phyloP scores from a whole-genome alignment of 2,888 invertebrate species.

The Proisotoma minuta region DNA sequence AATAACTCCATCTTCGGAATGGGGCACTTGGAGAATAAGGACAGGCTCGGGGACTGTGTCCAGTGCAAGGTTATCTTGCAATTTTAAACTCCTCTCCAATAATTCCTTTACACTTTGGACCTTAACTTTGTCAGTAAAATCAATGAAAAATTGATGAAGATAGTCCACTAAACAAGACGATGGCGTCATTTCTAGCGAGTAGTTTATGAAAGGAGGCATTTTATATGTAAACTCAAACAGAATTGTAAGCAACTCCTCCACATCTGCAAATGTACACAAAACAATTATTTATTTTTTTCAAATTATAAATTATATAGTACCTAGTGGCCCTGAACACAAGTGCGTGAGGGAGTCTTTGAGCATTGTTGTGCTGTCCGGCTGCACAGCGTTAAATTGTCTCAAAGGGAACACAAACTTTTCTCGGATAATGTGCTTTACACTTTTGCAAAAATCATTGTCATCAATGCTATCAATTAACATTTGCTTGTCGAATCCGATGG shows the following conservation, averaged over 20 bases:
- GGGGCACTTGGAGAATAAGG: slow-evolving; percentile 35
- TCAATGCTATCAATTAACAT: slow-evolving; percentile 12
- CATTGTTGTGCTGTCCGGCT: slow-evolving; percentile 17
- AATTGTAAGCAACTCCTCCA: slow-evolving; percentile 36
- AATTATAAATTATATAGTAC: slow-evolving; percentile 8
- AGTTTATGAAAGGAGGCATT: slow-evolving; percentile 33
- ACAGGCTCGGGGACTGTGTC: slow-evolving; percentile 28
- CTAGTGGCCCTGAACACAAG: slow-evolving; percentile 26
- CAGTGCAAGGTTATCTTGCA: slow-evolving; percentile 36
- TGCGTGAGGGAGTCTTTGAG: slow-evolving; percentile 26
- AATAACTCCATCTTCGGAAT: slow-evolving; percentile 33
- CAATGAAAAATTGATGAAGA: slow-evolving; percentile 40
- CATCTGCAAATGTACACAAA: slow-evolving; percentile 18
- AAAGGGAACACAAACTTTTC: slow-evolving; percentile 28
- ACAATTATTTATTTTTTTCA: neutral
- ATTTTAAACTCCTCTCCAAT: slow-evolving; percentile 28
- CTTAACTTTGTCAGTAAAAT: slow-evolving; percentile 31
- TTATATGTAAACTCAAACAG: slow-evolving; percentile 33
- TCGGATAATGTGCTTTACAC: slow-evolving; percentile 26
- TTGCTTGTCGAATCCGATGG: slow-evolving; percentile 22
- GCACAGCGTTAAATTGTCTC: slow-evolving; percentile 1
- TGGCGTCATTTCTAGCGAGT: slow-evolving; percentile 33
- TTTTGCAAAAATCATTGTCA: slow-evolving; percentile 21
- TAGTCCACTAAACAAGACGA: too few relatives aligned
- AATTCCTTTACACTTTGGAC: slow-evolving; percentile 25